These are phyloP conservation scores for Axis porcinus DNA, from an alignment of 2,113 vertebrate species.

Conservation along the genomic window DNA sequence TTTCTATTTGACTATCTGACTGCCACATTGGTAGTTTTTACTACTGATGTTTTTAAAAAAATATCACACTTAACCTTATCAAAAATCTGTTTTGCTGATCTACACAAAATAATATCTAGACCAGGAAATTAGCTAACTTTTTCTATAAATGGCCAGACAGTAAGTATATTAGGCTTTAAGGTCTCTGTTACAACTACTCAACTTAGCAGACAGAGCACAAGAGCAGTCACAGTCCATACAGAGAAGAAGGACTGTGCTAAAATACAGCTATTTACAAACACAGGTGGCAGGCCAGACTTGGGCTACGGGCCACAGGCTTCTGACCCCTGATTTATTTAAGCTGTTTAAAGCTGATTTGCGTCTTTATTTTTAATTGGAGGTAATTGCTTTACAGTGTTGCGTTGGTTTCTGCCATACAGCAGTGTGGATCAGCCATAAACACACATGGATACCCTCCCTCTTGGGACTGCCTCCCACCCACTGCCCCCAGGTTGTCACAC, in stretches of 20 bases:
- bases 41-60: background rate
- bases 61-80: background rate
- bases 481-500: background rate
- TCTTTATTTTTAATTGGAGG: background rate
- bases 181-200: background rate
- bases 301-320: background rate
- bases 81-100: slow-evolving; percentile 16
- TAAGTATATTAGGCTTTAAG: slow-evolving; percentile 17
- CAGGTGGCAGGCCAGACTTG: background rate
- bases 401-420: background rate
- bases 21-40: background rate
- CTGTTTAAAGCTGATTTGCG: background rate
- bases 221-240: background rate
- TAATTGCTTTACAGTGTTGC: background rate
- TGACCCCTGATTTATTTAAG: background rate
- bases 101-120: background rate
- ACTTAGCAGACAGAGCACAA: background rate
- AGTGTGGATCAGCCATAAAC: background rate
- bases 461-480: background rate
- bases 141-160: background rate
- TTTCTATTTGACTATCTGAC: background rate
- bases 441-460: background rate
- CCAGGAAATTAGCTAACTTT: background rate
- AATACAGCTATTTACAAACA: background rate
- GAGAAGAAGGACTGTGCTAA: background rate